Percentiles rank a stretch among this genome's conserved stretches.
Conservation (phyloP, 35 echinoderm and acorn worm species). For the Eucidaris tribuloides region DNA sequence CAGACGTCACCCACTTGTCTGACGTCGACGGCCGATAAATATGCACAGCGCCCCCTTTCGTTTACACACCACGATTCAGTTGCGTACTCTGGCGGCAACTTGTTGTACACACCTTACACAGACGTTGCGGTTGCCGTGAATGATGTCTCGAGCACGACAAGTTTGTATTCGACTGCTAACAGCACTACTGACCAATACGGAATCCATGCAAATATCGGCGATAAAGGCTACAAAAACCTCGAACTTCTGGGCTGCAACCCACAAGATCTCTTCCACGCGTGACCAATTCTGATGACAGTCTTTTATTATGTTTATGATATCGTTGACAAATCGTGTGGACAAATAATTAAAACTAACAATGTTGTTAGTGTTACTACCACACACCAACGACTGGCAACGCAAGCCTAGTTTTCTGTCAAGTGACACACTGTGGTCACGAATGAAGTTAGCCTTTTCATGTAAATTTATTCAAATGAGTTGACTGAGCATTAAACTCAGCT, state of each 20-base stretch:
- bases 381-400: too few species aligned
- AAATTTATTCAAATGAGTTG: too few species aligned
- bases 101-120: conserved; percentile 10
- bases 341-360: too few species aligned
- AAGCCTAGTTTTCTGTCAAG: too few species aligned
- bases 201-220: background rate
- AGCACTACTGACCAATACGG: background rate
- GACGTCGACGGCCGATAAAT: conserved; percentile 18
- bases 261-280: background rate
- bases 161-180: background rate
- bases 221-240: conserved; percentile 1
- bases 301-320: too few species aligned
- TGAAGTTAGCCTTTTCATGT: too few species aligned
- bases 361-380: too few species aligned
- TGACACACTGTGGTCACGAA: too few species aligned
- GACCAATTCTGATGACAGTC: too few species aligned
- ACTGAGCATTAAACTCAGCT: too few species aligned
- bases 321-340: too few species aligned
- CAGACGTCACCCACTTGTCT: conserved; percentile 3
- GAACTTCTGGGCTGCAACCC: background rate
- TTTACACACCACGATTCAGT: background rate
- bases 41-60: background rate
- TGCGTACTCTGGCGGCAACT: background rate
- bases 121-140: background rate
- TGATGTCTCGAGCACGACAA: conserved; percentile 9